A percentile compares a stretch with the other conserved stretches of the same genome.
phyloP scores from a whole-genome alignment of 2,113 vertebrate genomes.

The Amphiprion percula region DNA sequence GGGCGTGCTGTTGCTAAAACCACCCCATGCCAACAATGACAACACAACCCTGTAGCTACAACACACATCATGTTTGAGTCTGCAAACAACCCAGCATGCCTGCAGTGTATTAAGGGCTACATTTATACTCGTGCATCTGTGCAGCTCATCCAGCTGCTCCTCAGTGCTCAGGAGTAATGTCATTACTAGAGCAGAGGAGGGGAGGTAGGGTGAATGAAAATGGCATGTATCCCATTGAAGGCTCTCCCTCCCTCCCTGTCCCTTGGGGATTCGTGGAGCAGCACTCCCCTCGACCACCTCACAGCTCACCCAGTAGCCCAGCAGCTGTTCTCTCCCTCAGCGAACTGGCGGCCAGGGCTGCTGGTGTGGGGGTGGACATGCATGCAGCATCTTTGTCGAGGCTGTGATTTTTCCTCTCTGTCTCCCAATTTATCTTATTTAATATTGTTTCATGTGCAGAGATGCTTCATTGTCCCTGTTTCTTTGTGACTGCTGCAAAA shows the following conservation, averaged over 20 bases:
- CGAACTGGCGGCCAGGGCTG: constrained; percentile 56
- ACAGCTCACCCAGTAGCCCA: constrained; percentile 71
- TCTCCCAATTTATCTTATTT: constrained; percentile 15
- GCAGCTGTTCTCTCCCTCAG: constrained; percentile 74
- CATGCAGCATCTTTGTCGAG: constrained; percentile 61
- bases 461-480: background rate
- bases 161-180: constrained; percentile 38
- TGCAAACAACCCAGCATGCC: constrained; percentile 26
- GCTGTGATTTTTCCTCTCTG: constrained; percentile 33
- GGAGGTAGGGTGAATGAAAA: constrained; percentile 58
- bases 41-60: constrained; percentile 22
- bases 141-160: constrained; percentile 67
- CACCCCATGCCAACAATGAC: constrained; percentile 10
- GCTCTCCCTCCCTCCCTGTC: constrained; percentile 36
- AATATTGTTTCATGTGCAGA: background rate
- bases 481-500: constrained; percentile 24
- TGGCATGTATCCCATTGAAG: constrained; percentile 61
- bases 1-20: constrained; percentile 21
- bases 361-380: constrained; percentile 67
- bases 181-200: constrained; percentile 31
- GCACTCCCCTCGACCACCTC: constrained; percentile 72
- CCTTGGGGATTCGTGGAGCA: constrained; percentile 60
- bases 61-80: background rate
- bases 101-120: background rate
- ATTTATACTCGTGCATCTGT: constrained; percentile 32